These are phyloP conservation scores for Euura lappo DNA, from an alignment of 1,140 invertebrate species.

Conservation along the genomic window DNA sequence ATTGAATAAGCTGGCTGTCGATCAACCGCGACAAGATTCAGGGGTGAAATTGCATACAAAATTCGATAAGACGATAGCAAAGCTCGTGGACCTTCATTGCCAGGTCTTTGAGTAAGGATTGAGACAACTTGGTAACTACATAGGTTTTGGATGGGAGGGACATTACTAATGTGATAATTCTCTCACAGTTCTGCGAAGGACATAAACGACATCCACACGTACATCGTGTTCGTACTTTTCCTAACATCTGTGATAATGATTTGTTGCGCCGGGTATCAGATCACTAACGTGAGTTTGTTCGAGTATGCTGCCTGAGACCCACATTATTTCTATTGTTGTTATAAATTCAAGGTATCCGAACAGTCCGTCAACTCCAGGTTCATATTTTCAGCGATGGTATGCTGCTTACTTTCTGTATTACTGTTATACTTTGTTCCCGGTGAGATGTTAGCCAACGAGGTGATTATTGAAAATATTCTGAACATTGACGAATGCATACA, in stretches of 20 bases:
- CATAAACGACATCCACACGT: slow-evolving; percentile 7
- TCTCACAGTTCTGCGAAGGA: not conserved
- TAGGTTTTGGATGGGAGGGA: not conserved
- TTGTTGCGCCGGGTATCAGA: not conserved
- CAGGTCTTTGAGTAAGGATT: not conserved
- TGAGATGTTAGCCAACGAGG: not conserved
- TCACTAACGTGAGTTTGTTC: slow-evolving; percentile 7
- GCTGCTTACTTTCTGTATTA: not conserved
- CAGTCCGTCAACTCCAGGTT: not conserved
- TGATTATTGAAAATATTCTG: not conserved
- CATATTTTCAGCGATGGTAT: not conserved
- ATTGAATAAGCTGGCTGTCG: not conserved
- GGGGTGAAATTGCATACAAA: not conserved
- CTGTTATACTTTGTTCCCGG: slow-evolving; percentile 6
- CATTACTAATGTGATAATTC: not conserved
- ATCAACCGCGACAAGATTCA: not conserved
- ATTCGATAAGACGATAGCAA: not conserved
- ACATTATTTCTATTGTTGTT: not conserved
- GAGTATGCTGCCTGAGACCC: not conserved
- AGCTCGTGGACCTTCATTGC: not conserved
- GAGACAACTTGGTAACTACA: not conserved
- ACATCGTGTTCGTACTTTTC: slow-evolving; percentile 2
- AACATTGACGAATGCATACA: too few relatives aligned
- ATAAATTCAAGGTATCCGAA: not conserved
- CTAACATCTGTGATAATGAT: not conserved